Percentiles rank a stretch among this genome's conserved stretches.
phyloP scores from a whole-genome alignment of 2,888 invertebrate genomes.

The Tricholauxania praeusta region DNA sequence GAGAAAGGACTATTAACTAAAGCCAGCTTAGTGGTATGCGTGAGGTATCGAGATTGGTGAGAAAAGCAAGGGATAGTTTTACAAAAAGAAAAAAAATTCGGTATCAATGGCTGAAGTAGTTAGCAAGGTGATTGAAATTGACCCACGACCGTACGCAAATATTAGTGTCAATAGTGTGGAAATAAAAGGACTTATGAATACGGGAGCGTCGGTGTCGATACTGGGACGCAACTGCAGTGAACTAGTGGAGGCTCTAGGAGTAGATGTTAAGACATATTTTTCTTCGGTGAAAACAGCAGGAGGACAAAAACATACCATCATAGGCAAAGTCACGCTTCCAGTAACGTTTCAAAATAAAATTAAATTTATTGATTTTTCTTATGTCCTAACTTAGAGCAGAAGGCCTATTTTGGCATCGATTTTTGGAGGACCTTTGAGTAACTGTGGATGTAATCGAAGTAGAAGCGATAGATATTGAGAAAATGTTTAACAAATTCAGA shows the following conservation, averaged over 20 bases:
- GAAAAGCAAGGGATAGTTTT: too few relatives aligned
- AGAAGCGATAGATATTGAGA: too few relatives aligned
- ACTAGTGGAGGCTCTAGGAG: neutral
- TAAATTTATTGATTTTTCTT: too few relatives aligned
- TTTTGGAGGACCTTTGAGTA: too few relatives aligned
- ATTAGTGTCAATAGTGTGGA: neutral
- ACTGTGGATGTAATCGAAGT: neutral
- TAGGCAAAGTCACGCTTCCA: neutral
- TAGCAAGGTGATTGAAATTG: too few relatives aligned
- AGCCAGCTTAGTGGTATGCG: neutral
- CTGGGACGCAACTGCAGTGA: neutral
- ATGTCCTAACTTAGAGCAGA: too few relatives aligned
- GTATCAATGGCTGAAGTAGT: neutral
- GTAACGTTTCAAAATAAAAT: neutral
- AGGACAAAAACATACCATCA: neutral
- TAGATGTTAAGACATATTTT: neutral
- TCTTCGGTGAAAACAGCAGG: too few relatives aligned
- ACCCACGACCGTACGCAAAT: neutral
- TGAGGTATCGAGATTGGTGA: neutral
- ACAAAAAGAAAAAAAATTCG: neutral
- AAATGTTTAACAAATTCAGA: too few relatives aligned
- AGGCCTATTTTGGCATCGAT: too few relatives aligned
- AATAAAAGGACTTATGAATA: neutral
- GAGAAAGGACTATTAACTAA: neutral
- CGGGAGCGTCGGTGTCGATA: too few relatives aligned